These are phyloP conservation scores for Neodiprion lecontei DNA, from an alignment of 1,140 invertebrate species.

Conservation along the genomic window DNA sequence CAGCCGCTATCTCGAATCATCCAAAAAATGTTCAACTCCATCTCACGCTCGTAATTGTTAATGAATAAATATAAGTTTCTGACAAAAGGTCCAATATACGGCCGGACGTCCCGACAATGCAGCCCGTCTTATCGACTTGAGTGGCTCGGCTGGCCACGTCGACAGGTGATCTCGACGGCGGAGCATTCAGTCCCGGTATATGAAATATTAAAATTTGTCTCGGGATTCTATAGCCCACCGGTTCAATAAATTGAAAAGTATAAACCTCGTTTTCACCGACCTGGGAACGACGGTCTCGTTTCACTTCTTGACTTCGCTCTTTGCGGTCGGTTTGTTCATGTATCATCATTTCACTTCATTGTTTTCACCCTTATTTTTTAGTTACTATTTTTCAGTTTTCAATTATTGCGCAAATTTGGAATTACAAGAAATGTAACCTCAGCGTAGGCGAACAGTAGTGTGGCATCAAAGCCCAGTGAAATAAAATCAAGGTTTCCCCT, in stretches of 20 bases:
- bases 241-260: neutral
- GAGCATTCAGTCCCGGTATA: neutral
- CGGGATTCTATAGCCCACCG: neutral
- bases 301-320: too few species aligned
- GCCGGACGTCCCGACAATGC: conserved; percentile 36
- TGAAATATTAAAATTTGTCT: neutral
- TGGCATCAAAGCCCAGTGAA: neutral
- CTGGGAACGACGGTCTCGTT: too few species aligned
- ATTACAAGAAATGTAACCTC: too few species aligned
- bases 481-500: conserved; percentile 9
- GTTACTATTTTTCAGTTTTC: too few species aligned
- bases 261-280: neutral
- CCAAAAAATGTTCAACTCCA: neutral
- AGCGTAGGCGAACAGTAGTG: too few species aligned
- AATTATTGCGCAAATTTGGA: too few species aligned
- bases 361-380: too few species aligned
- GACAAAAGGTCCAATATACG: conserved; percentile 34
- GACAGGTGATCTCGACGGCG: neutral
- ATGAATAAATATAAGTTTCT: conserved; percentile 43
- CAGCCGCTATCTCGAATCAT: neutral
- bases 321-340: too few species aligned
- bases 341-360: too few species aligned
- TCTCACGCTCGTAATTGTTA: conserved; percentile 35
- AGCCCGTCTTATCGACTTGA: conserved; percentile 16
- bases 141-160: neutral